Evolutionary conservation across 2,113 vertebrate species (phyloP).

Genomic region (Leptobrachium ailaonicum): DNA sequence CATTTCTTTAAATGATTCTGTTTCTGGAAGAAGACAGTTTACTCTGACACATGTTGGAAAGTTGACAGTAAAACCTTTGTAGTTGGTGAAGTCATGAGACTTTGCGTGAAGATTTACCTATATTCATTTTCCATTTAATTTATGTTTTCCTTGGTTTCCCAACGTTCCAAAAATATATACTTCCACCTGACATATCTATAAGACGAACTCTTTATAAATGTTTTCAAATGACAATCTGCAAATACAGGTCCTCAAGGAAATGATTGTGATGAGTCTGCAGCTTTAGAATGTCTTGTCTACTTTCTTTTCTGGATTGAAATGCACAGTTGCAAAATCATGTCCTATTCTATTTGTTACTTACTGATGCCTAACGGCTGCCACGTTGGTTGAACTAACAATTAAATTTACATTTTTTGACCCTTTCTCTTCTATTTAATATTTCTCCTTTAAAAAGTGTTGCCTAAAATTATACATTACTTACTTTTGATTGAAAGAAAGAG

Average conservation of each 20-base stretch:
- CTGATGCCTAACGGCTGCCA: background rate
- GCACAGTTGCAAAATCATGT: slow-evolving; percentile 6
- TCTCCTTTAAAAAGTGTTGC: too few relatives aligned
- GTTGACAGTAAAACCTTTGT: background rate
- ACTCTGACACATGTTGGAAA: too few relatives aligned
- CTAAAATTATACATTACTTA: too few relatives aligned
- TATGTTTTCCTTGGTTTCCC: background rate
- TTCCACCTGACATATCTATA: slow-evolving; percentile 1
- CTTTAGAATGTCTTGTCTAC: slow-evolving; percentile 5
- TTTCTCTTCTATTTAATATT: background rate
- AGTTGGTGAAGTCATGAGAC: background rate
- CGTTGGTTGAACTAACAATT: slow-evolving; percentile 1
- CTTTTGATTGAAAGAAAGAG: too few relatives aligned
- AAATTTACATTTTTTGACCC: background rate
- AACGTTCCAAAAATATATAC: slow-evolving; percentile 5
- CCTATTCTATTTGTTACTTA: slow-evolving; percentile 5
- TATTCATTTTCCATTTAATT: background rate
- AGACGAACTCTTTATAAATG: slow-evolving; percentile 6
- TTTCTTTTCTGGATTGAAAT: slow-evolving; percentile 5
- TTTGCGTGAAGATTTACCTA: background rate
- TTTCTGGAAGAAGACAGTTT: too few relatives aligned
- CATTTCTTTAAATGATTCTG: too few relatives aligned
- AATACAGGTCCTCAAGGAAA: slow-evolving; percentile 19
- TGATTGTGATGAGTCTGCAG: slow-evolving; percentile 17
- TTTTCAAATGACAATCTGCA: slow-evolving; percentile 10